Evolutionary conservation across 2,797 vertebrate species (phyloP).

Genomic region (Sternotherus odoratus): DNA sequence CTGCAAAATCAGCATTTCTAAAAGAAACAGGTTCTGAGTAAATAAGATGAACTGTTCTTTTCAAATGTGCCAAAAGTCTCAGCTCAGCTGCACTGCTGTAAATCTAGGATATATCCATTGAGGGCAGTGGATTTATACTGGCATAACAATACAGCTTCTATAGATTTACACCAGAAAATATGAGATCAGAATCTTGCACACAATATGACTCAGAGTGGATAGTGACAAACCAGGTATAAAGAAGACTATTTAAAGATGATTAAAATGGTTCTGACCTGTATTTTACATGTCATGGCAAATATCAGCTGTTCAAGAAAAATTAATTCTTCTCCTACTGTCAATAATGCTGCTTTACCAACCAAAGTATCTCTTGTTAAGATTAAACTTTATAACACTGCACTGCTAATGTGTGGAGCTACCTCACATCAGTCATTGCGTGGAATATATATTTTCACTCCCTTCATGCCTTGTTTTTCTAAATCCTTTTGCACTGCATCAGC

Average conservation of each 20-base stretch:
- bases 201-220: too few species aligned
- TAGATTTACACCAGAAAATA: fast-evolving
- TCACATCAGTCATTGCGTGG: not conserved
- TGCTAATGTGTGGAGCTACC: not conserved
- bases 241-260: not conserved
- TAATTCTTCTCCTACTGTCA: not conserved
- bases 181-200: not conserved
- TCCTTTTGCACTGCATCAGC: not conserved
- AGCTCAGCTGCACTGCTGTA: not conserved
- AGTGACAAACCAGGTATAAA: not conserved
- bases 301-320: not conserved
- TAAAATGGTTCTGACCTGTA: not conserved
- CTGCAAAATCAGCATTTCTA: not conserved
- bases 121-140: not conserved
- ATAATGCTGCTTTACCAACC: not conserved
- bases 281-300: not conserved
- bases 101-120: not conserved
- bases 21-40: not conserved
- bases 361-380: not conserved
- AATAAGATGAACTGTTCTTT: not conserved
- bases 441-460: not conserved
- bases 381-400: not conserved
- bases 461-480: not conserved
- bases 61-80: not conserved
- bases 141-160: not conserved